Evolutionary conservation across 1,140 invertebrate species (phyloP), one percentile per base, ranked within the genome.

Genomic region (Zeugodacus cucurbitae): DNA sequence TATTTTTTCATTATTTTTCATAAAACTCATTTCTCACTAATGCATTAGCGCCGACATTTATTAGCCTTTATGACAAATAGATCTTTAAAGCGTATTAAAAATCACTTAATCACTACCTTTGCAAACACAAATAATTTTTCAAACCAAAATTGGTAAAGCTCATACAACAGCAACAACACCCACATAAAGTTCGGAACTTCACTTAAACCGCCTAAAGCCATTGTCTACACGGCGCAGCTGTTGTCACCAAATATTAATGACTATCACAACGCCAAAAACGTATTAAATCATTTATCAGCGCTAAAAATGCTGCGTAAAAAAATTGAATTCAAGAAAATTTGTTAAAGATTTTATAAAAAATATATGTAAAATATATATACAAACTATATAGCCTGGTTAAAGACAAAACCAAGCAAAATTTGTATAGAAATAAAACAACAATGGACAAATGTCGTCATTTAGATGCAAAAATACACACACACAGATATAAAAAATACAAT

Each of bases 241-340:
- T 82, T 82, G 74, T 82, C 74, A 82, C 74, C 74, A 82, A 48
- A 82, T 54, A 20, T 82, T 82, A 48, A 48, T 54, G 74, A 29
- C 41, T 48, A 41, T 29, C 20, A n/a, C 22, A 48, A 3, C 74
- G 41, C 74, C 74, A 82, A 82, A 41, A 41, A 11, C n/a, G 10
- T 48, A 41, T 82, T 17, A 54, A 82, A 48, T 3, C 37, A 82
- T 82, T 82, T 48, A 82, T 82, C 26, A 48, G 41, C 7, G 74
- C 74, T 48, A 29, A 22, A 78, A 17, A 29, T 62, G 0, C n/a
- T 22, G 20, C n/a, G 20, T 59, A 59, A 26, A 62, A 62, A 62
- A 4, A 26, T 2, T 6, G 7, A 62, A 7, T 26, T 0, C 22
- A 59, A 26, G 14, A 20, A 54, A 20, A 11, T 5, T 54, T 0